phyloP scores from a whole-genome alignment of 1,140 invertebrate genomes.

The Nylanderia fulva region DNA sequence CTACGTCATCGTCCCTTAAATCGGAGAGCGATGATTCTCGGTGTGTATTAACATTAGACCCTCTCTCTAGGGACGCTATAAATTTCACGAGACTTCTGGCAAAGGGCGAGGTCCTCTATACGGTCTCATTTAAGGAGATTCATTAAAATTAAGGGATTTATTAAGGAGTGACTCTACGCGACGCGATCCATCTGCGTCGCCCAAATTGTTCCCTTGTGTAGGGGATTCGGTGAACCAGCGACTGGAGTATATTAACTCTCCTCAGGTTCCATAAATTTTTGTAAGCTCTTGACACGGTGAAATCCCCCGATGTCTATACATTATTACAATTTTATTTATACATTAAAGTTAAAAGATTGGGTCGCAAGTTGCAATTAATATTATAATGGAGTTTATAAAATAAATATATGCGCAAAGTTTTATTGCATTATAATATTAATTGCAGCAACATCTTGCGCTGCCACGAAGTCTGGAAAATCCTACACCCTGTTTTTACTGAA shows the following conservation, averaged over 20 bases:
- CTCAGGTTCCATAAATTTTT: constrained; percentile 24
- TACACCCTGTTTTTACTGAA: not conserved
- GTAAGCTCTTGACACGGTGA: not conserved
- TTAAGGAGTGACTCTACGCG: not conserved
- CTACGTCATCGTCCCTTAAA: not conserved
- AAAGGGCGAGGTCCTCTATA: not conserved
- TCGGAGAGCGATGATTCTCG: not conserved
- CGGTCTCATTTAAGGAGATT: not conserved
- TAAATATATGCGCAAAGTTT: not conserved
- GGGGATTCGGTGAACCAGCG: not conserved
- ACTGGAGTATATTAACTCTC: constrained; percentile 1
- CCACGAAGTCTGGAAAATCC: not conserved
- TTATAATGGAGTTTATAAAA: no score
- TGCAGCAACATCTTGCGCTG: not conserved
- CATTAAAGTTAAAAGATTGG: constrained; percentile 2
- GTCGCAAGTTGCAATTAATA: not conserved
- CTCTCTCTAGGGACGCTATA: not conserved
- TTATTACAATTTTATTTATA: not conserved
- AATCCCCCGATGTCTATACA: not conserved
- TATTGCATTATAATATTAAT: constrained; percentile 9
- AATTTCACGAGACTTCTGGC: not conserved
- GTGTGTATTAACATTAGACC: not conserved
- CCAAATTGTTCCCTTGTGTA: not conserved
- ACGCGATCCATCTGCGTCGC: constrained; percentile 9
- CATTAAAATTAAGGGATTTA: constrained; percentile 40